Evolutionary conservation across 2,113 vertebrate species (phyloP), one percentile per base, ranked within the genome.

Genomic region (Hyperoodon ampullatus): DNA sequence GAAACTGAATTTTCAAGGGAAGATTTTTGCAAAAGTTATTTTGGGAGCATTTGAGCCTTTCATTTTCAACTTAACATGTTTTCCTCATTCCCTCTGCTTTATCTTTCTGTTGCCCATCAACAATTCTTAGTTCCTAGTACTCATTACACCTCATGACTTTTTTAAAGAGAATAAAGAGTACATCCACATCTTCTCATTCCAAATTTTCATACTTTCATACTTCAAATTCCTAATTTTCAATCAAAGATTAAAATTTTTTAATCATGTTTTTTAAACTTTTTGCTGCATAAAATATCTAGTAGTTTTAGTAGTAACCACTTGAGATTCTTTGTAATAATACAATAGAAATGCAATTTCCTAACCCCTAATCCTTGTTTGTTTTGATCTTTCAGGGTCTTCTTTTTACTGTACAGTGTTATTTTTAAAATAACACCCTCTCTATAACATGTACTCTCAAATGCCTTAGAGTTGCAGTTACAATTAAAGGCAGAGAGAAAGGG

Each of bases 351-450:
- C 93, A 97, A 53, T 97, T 28, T 95, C 74, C 93, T 95, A n/a
- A 68, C 21, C 65, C 94, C 24, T 23, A 97, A 98, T 85, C 87
- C 85, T 85, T 97, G 96, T 98, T 97, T 97, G 96, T 98, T 98
- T 97, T 98, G 96, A 95, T 98, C 97, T 98, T 98, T 96, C 97
- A 98, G 97, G 97, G 78, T 97, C 97, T 98, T 97, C 97, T 95
- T 97, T 98, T 93, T 96, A 98, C 96, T 97, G 93, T 98, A 95
- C 55, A 83, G 96, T 97, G 96, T 97, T 97, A 97, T 97, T 97
- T 97, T 94, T 88, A 88, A 97, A 95, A 96, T 97, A 97, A 96
- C 96, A 97, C 96, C 96, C 96, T 93, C 96, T 95, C 74, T 97
- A 53, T 98, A 97, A 95, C 93, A 95, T 97, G 95, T 95, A 97